A percentile compares a stretch with the other conserved stretches of the same genome.
These are phyloP conservation scores for Melanotaenia nigrans DNA, from an alignment of 2,797 vertebrate species.

Conservation along the genomic window DNA sequence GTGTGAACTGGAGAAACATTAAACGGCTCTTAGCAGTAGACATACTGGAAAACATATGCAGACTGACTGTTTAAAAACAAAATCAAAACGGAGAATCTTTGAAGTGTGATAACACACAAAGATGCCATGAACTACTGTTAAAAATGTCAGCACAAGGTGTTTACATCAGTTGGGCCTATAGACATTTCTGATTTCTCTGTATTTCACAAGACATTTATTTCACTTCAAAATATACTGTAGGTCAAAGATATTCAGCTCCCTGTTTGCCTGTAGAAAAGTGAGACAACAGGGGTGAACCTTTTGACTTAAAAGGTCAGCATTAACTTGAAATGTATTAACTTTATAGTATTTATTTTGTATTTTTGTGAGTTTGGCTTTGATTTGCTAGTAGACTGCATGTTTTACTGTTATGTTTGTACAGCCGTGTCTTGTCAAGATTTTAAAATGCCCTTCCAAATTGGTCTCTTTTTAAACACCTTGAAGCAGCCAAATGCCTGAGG, in stretches of 20 bases:
- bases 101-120: conserved; percentile 76
- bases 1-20: conserved; percentile 93
- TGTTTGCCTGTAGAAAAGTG: conserved; percentile 39
- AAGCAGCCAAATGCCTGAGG: conserved; percentile 71
- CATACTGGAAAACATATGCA: conserved; percentile 59
- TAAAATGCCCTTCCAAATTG: conserved; percentile 58
- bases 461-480: conserved; percentile 54
- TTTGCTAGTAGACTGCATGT: conserved; percentile 81
- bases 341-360: conserved; percentile 80
- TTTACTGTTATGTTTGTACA: conserved; percentile 75
- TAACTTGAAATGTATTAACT: conserved; percentile 78
- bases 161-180: conserved; percentile 72
- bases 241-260: conserved; percentile 62
- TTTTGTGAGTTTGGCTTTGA: conserved; percentile 70
- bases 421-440: conserved; percentile 68
- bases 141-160: conserved; percentile 87
- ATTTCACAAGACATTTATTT: conserved; percentile 82
- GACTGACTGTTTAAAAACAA: conserved; percentile 67
- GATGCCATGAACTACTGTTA: conserved; percentile 89
- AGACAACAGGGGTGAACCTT: conserved; percentile 45
- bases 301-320: conserved; percentile 63
- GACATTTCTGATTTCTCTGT: conserved; percentile 72
- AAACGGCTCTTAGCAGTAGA: conserved; percentile 67
- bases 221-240: conserved; percentile 64
- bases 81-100: conserved; percentile 63